Evolutionary conservation across 2,888 invertebrate species (phyloP).

Genomic region (Drosophila bunnanda): DNA sequence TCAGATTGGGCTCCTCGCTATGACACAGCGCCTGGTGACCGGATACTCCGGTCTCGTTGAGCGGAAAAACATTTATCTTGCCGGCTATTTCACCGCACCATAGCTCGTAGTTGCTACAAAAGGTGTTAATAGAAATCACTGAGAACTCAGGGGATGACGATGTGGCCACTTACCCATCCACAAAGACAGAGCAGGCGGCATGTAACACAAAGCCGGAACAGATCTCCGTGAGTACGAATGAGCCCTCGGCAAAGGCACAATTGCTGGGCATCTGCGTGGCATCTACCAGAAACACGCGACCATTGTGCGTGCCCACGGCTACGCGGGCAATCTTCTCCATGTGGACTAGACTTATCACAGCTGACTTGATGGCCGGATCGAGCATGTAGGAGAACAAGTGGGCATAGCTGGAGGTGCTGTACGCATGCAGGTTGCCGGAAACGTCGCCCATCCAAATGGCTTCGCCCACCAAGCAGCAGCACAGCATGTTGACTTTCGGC

Average conservation of each 20-base stretch:
- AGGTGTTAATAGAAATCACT: not conserved
- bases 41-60: conserved; percentile 89
- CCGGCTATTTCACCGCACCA: conserved; percentile 96
- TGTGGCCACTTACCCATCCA: conserved; percentile 75
- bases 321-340: conserved; percentile 89
- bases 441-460: conserved; percentile 96
- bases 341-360: conserved; percentile 89
- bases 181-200: conserved; percentile 87
- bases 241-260: conserved; percentile 89
- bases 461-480: conserved; percentile 89
- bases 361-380: conserved; percentile 88
- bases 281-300: conserved; percentile 90
- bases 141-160: not conserved
- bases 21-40: conserved; percentile 90
- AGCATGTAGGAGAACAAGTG: conserved; percentile 88
- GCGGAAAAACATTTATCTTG: conserved; percentile 90
- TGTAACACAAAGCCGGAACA: conserved; percentile 89
- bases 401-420: conserved; percentile 87
- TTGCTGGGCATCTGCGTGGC: conserved; percentile 87
- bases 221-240: conserved; percentile 91
- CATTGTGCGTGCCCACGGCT: conserved; percentile 92
- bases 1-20: conserved; percentile 84
- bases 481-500: conserved; percentile 82
- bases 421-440: conserved; percentile 93
- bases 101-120: conserved; percentile 88